These are phyloP conservation scores for Notolabrus celidotus DNA, from an alignment of 2,797 vertebrate genomes.

Conservation along the genomic window DNA sequence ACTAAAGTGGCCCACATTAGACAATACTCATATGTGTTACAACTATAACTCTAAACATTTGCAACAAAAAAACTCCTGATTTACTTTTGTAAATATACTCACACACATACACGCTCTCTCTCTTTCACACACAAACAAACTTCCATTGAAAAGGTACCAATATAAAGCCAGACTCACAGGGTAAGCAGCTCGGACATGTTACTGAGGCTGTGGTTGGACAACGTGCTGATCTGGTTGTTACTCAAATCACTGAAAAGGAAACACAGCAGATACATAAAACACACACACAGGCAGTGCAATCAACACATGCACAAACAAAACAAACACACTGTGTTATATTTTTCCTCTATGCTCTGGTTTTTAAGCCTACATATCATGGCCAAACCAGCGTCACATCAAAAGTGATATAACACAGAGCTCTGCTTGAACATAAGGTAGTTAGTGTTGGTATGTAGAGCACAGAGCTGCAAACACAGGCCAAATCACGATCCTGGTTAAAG, in stretches of 20 bases:
- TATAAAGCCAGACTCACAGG: conserved; percentile 92
- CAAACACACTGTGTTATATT: conserved; percentile 4
- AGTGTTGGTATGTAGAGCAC: conserved; percentile 48
- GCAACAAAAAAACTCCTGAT: too few relatives aligned
- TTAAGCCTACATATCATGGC: conserved; percentile 22
- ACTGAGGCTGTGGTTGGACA: conserved; percentile 99
- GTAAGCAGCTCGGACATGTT: conserved; percentile 99
- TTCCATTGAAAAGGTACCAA: conserved; percentile 39
- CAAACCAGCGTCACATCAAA: conserved; percentile 24
- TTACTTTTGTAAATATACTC: too few relatives aligned
- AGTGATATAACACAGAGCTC: conserved; percentile 39
- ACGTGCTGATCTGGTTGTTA: conserved; percentile 99
- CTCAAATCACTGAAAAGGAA: conserved; percentile 97
- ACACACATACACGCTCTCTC: neutral
- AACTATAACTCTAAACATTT: too few relatives aligned
- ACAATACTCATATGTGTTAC: too few relatives aligned
- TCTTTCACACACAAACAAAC: conserved; percentile 8
- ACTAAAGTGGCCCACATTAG: too few relatives aligned
- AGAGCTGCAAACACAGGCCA: conserved; percentile 36
- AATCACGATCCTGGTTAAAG: conserved; percentile 26
- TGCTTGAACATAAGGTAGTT: conserved; percentile 43
- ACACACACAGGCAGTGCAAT: conserved; percentile 46
- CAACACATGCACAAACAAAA: conserved; percentile 48
- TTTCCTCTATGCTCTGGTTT: conserved; percentile 11
- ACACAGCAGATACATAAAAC: conserved; percentile 76